Percentiles rank a stretch among this genome's conserved stretches.
These are phyloP conservation scores for Poicephalus gulielmi DNA, from an alignment of 2,113 vertebrate species.

Conservation along the genomic window DNA sequence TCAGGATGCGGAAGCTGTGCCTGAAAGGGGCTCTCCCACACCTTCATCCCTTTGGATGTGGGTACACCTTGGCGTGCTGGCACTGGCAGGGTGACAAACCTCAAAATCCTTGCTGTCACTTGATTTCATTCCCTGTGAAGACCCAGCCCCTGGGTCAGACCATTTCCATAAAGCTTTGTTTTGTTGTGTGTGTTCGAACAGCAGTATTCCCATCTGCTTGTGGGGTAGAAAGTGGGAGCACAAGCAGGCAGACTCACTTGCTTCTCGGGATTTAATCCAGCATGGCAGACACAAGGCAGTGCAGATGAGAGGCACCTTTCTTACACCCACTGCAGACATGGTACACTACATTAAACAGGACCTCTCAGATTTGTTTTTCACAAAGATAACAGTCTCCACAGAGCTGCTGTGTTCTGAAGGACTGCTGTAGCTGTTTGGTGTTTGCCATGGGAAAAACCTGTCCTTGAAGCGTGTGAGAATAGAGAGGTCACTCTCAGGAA, in stretches of 20 bases:
- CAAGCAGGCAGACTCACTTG: background rate
- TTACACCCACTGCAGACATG: background rate
- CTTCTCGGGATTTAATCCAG: background rate
- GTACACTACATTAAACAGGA: background rate
- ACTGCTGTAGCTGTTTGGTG: background rate
- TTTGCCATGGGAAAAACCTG: background rate
- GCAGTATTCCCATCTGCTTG: background rate
- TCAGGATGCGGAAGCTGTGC: background rate
- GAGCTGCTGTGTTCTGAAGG: background rate
- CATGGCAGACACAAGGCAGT: background rate
- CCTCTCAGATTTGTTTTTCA: background rate
- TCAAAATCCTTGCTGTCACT: background rate
- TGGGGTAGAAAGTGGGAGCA: background rate
- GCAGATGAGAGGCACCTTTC: background rate
- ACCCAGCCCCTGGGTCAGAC: background rate
- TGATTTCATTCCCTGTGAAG: background rate
- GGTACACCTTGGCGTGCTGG: background rate
- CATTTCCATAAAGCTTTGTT: background rate
- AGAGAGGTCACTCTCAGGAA: background rate
- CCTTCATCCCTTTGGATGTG: background rate
- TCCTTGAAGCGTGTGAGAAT: background rate
- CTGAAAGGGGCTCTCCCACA: background rate
- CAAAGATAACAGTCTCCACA: background rate
- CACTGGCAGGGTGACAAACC: constrained; percentile 9
- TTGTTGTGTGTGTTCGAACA: background rate